phyloP scores from a whole-genome alignment of 35 echinoderm and acorn worm species.

The Diadema setosum region DNA sequence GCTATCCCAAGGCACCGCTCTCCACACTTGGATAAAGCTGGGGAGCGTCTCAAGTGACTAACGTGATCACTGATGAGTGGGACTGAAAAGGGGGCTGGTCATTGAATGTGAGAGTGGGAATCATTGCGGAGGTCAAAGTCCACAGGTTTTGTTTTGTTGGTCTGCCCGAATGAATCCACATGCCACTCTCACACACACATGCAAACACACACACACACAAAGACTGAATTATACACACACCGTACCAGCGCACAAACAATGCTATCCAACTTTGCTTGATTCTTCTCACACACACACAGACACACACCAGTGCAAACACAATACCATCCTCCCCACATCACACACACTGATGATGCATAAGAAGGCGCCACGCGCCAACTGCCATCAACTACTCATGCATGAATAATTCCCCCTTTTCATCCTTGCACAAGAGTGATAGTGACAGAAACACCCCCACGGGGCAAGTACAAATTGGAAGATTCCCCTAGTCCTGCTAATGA shows the following conservation, averaged over 20 bases:
- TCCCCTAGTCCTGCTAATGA: constrained; percentile 4
- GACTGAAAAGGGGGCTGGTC: not conserved
- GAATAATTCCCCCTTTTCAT: not conserved
- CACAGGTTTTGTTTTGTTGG: not conserved
- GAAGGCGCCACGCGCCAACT: constrained; percentile 10
- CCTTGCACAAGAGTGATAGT: not conserved
- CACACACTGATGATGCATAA: too few species aligned
- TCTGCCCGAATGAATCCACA: not conserved
- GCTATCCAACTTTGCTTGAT: too few species aligned
- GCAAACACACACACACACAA: not conserved
- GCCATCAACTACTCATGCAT: not conserved
- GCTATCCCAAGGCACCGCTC: not conserved
- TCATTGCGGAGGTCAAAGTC: not conserved
- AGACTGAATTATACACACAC: not conserved
- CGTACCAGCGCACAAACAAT: too few species aligned
- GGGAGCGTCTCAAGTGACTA: not conserved
- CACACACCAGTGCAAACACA: not conserved
- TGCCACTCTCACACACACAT: not conserved
- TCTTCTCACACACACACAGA: not conserved
- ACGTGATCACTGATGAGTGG: not conserved
- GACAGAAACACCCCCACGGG: not conserved
- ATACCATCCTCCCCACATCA: too few species aligned
- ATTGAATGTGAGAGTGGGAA: not conserved
- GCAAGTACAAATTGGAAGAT: not conserved
- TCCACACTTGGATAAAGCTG: not conserved